Percentiles rank a stretch among this genome's conserved stretches.
Conservation (phyloP, 2,113 vertebrate genomes). For the Alces alces region DNA sequence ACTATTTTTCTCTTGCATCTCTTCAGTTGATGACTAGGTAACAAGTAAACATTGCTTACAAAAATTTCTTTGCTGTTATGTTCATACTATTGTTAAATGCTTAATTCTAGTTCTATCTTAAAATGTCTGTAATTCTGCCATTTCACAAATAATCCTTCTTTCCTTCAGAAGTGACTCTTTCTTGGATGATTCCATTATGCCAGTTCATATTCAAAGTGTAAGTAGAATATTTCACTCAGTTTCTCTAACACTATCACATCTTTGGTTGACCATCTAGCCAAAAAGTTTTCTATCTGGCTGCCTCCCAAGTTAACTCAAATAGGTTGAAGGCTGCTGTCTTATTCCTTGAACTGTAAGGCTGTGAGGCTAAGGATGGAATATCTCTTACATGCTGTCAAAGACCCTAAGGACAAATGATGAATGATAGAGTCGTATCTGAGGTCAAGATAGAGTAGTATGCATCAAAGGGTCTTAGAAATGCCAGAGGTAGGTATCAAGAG, state of each 20-base stretch:
- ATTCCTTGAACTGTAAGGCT: background rate
- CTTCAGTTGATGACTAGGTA: background rate
- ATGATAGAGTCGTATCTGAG: background rate
- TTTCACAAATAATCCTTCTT: background rate
- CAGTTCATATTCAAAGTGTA: background rate
- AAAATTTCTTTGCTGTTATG: background rate
- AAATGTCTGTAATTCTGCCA: background rate
- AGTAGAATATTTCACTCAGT: background rate
- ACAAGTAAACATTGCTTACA: background rate
- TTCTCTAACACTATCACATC: background rate
- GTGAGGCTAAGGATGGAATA: background rate
- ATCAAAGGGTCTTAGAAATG: background rate
- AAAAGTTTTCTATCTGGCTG: background rate
- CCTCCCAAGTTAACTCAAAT: background rate
- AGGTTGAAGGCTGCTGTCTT: background rate
- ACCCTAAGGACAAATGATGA: background rate
- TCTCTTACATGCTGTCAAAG: background rate
- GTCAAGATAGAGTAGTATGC: background rate
- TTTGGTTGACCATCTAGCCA: background rate
- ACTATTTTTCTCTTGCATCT: background rate
- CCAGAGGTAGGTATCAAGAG: background rate
- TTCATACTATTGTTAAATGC: background rate
- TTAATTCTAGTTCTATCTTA: background rate
- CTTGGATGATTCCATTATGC: background rate
- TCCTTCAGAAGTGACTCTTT: background rate